phyloP scores from a whole-genome alignment of 2,113 vertebrate species.

The Paedocypris sp. region DNA sequence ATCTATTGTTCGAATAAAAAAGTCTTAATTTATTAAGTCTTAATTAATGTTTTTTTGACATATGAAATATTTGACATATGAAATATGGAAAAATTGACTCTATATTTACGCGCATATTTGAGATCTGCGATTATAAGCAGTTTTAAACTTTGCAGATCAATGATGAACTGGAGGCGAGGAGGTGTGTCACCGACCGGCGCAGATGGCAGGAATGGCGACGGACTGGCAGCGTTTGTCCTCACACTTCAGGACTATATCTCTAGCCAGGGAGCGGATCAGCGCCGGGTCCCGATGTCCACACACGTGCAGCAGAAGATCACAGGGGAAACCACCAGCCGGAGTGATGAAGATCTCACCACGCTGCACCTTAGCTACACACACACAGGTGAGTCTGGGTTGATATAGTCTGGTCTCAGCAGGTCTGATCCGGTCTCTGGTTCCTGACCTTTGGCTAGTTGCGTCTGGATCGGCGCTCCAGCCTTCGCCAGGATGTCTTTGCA shows the following conservation, averaged over 20 bases:
- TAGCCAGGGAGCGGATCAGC: slow-evolving; percentile 28
- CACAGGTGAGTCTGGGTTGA: neutral
- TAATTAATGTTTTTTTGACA: no score
- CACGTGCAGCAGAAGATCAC: slow-evolving; percentile 46
- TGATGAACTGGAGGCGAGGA: neutral
- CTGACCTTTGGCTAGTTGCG: slow-evolving; percentile 19
- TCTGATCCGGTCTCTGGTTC: neutral
- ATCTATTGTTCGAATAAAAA: no score
- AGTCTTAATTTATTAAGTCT: no score
- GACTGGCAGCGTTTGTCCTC: slow-evolving; percentile 34
- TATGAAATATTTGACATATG: no score
- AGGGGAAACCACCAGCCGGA: slow-evolving; percentile 40
- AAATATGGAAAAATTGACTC: no score
- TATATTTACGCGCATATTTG: no score
- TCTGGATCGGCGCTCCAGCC: slow-evolving; percentile 42
- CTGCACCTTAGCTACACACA: slow-evolving; percentile 9
- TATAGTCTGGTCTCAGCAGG: no score
- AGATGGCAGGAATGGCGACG: slow-evolving; percentile 51
- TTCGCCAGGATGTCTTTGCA: slow-evolving; percentile 47
- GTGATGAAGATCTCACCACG: slow-evolving; percentile 31
- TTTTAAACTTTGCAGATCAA: neutral
- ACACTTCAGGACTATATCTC: slow-evolving; percentile 35
- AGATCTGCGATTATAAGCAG: no score
- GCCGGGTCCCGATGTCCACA: slow-evolving; percentile 20
- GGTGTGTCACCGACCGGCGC: slow-evolving; percentile 36